Base-by-base conservation (phyloP, 2,888 invertebrate species). In the Pandemis cinnamomeana region DNA sequence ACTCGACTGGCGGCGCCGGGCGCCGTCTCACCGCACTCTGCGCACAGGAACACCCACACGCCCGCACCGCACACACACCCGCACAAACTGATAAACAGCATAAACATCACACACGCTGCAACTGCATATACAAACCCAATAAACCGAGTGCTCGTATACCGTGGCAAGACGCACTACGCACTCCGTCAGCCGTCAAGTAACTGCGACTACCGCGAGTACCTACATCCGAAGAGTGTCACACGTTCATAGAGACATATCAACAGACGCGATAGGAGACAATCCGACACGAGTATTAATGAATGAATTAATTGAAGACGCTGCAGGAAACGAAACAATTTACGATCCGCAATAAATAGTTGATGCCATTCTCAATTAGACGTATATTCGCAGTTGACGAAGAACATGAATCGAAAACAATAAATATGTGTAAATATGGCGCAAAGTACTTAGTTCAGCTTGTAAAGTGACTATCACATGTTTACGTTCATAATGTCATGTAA, bases 51-150 rank as follows among this genome's bases (percentile, higher is more conserved):
- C 83, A 82, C 81, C 78, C 81, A 79, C 80, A 79, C 77, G 78
- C 74, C 69, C 76, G 77, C 78, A 66, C 61, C 80, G 77, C 83
- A 84, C 87, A 87, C 87, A 82, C 79, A 83, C 80, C 80, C 84
- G 83, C 80, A 80, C 76, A 84, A 87, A 89, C 90, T 91, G 92
- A 93, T 93, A 93, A 93, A 91, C 91, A 88, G 86, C 83, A 90
- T 87, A 87, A 92, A 90, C 91, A 91, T 89, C 89, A 79, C 89
- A 85, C 84, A 86, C 86, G 86, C 84, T 89, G 88, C 89, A 90
- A 88, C 84, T 91, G 91, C 90, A 92, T 86, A 86, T 87, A 86
- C 80, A 81, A 82, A 85, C 83, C 83, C 80, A 82, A 83, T 82
- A 82, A 82, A 83, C 81, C 78, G 78, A 81, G 80, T 81, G 80